Evolutionary conservation across 2,888 invertebrate genomes (phyloP).

Genomic region (Mimachlamys varia): DNA sequence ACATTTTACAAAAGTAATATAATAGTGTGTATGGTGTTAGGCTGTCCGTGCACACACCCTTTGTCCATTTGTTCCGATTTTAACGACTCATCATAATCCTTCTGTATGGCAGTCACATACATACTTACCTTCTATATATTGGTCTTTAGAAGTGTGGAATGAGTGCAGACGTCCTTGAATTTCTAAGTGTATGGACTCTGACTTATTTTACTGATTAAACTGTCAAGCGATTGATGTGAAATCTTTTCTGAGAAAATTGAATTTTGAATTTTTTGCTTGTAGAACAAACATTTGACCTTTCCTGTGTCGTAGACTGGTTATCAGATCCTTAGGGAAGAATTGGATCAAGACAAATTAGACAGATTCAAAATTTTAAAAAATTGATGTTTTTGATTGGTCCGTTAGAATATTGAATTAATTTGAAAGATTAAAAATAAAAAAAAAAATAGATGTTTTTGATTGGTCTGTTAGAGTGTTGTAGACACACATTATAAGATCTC

Average conservation of each 20-base stretch:
- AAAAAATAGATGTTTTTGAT: too few species aligned
- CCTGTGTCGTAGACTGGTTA: neutral
- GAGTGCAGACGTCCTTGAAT: neutral
- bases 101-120: neutral
- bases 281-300: neutral
- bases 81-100: too few species aligned
- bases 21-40: too few species aligned
- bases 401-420: too few species aligned
- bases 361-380: conserved; percentile 3
- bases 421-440: too few species aligned
- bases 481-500: too few species aligned
- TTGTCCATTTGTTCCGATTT: too few species aligned
- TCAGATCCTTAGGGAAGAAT: neutral
- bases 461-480: too few species aligned
- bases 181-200: neutral
- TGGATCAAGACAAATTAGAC: neutral
- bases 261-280: neutral
- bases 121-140: neutral
- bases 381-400: too few species aligned
- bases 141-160: neutral
- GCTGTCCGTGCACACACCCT: too few species aligned
- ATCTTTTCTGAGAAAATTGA: neutral
- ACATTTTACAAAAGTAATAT: too few species aligned
- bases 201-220: neutral
- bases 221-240: neutral